Conservation (phyloP, 2,888 invertebrate genomes). For the Drosophila helvetica region DNA sequence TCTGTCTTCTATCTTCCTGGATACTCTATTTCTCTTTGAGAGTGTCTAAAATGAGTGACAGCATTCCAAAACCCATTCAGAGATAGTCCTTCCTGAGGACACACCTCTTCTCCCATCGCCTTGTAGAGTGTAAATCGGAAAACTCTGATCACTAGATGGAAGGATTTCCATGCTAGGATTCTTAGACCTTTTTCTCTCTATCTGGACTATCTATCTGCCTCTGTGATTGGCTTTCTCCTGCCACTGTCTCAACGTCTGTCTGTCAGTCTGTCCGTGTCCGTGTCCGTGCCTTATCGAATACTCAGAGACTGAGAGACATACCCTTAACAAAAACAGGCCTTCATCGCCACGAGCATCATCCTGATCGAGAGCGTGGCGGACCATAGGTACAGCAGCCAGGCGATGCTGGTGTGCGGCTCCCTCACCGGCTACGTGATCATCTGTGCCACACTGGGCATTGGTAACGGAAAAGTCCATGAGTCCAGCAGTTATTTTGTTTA, state of each 20-base stretch:
- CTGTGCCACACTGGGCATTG: conserved; percentile 69
- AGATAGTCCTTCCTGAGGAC: too few species aligned
- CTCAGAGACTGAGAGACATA: conserved; percentile 13
- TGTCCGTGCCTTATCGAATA: conserved; percentile 36
- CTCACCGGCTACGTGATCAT: conserved; percentile 78
- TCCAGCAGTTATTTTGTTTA: not conserved
- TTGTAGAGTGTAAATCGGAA: too few species aligned
- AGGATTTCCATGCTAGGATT: too few species aligned
- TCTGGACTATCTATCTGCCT: not conserved
- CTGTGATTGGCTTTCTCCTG: conserved; percentile 8
- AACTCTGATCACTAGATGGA: not conserved
- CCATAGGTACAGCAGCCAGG: conserved; percentile 72
- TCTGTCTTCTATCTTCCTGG: too few species aligned
- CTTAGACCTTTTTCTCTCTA: not conserved
- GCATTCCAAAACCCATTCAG: too few species aligned
- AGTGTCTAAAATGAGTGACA: too few species aligned
- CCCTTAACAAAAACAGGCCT: conserved; percentile 53
- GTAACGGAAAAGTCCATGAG: conserved; percentile 56
- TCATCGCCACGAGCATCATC: conserved; percentile 67
- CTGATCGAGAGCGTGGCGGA: conserved; percentile 75
- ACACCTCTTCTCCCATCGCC: too few species aligned
- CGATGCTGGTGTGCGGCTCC: conserved; percentile 80
- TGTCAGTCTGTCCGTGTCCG: conserved; percentile 11
- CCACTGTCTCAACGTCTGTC: conserved; percentile 7
- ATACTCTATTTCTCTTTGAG: too few species aligned